Evolutionary conservation across 1,140 invertebrate species (phyloP).

Genomic region (Hetaerina americana): DNA sequence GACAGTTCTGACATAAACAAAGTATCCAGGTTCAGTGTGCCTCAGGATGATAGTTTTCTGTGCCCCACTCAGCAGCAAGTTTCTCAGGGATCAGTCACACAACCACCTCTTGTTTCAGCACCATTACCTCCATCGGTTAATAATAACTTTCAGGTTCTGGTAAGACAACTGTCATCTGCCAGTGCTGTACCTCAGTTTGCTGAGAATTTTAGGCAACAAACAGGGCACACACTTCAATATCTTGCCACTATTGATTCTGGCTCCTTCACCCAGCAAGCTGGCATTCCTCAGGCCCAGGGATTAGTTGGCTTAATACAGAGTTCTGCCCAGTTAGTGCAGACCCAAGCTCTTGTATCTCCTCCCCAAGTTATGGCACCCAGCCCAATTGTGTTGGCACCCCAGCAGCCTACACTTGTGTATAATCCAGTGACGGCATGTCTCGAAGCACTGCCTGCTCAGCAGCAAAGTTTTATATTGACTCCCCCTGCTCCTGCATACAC

Average conservation of each 20-base stretch:
- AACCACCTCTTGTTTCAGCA: not conserved
- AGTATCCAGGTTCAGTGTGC: not conserved
- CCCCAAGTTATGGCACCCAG: not conserved
- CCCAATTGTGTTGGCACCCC: slow-evolving; percentile 9
- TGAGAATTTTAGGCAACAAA: slow-evolving; percentile 48
- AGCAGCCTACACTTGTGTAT: slow-evolving; percentile 1
- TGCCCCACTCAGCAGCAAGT: not conserved
- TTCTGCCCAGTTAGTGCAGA: not conserved
- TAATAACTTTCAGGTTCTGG: slow-evolving; percentile 20
- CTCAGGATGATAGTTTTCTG: not conserved
- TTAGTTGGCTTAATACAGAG: not conserved
- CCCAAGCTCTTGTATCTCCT: not conserved
- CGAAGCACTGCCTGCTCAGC: not conserved
- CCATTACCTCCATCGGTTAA: not conserved
- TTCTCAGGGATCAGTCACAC: not conserved
- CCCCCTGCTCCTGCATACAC: not conserved
- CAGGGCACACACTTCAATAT: slow-evolving; percentile 53
- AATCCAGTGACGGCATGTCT: not conserved
- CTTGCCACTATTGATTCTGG: slow-evolving; percentile 41
- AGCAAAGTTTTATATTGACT: not conserved
- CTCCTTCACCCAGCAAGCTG: not conserved
- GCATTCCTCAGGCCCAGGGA: not conserved
- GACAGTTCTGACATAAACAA: not conserved
- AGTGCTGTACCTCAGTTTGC: slow-evolving; percentile 53
- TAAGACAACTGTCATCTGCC: slow-evolving; percentile 48